These are phyloP conservation scores for Sinopyrophorus schimmeli DNA, from an alignment of 2,888 invertebrate genomes.

Conservation along the genomic window DNA sequence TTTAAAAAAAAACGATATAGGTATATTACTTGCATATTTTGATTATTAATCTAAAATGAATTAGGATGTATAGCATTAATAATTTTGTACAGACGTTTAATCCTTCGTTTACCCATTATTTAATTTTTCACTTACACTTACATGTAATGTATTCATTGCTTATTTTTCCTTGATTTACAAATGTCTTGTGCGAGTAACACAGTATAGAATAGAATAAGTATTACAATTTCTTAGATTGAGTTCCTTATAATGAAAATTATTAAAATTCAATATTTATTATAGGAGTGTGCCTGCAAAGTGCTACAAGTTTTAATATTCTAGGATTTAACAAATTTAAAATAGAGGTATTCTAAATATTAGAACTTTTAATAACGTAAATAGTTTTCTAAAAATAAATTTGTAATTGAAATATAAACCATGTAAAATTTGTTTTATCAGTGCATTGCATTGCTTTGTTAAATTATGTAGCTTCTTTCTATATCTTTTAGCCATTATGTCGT, in stretches of 20 bases:
- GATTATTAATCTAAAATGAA: slow-evolving; percentile 20
- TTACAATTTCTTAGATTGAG: neutral
- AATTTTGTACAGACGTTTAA: slow-evolving; percentile 12
- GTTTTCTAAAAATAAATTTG: slow-evolving; percentile 30
- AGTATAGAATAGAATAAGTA: too few species aligned
- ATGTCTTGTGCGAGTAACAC: too few species aligned
- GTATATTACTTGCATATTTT: slow-evolving; percentile 23
- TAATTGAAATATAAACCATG: slow-evolving; percentile 16
- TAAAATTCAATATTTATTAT: slow-evolving; percentile 27
- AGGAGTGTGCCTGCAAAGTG: slow-evolving; percentile 34
- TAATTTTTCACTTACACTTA: too few species aligned
- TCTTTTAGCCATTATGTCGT: too few species aligned
- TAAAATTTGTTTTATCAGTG: too few species aligned
- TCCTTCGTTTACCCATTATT: slow-evolving; percentile 9
- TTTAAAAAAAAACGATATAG: too few species aligned
- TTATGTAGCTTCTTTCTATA: too few species aligned
- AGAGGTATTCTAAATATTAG: slow-evolving; percentile 29
- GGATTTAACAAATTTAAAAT: slow-evolving; percentile 23
- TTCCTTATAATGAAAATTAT: slow-evolving; percentile 6
- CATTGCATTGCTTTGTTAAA: too few species aligned
- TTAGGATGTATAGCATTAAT: slow-evolving; percentile 13
- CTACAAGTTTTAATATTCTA: slow-evolving; percentile 25
- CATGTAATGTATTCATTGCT: too few species aligned
- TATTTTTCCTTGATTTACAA: too few species aligned
- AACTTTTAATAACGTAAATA: slow-evolving; percentile 27